Conservation (phyloP, 2,113 vertebrate genomes). For the Brachyhypopomus occidentalis region DNA sequence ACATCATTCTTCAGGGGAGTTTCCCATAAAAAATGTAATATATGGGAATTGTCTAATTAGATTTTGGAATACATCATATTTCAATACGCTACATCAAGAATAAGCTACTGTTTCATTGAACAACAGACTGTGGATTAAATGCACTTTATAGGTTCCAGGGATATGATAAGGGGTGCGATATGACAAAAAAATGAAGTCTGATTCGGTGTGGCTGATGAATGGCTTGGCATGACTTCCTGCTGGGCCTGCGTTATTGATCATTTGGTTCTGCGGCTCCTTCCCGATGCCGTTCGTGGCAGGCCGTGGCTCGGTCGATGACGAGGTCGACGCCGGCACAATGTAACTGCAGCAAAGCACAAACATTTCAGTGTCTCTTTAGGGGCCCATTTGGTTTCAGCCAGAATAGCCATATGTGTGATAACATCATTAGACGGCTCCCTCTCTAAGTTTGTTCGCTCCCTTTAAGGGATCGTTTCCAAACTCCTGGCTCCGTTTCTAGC, state of each 20-base stretch:
- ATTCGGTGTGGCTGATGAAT: not conserved
- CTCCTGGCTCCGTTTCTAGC: slow-evolving; percentile 64
- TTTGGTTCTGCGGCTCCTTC: not conserved
- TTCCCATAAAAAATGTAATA: not conserved
- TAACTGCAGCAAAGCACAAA: slow-evolving; percentile 39
- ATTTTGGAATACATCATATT: too few relatives aligned
- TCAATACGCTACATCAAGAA: too few relatives aligned
- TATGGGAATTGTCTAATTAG: not conserved
- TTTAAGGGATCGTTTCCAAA: slow-evolving; percentile 58
- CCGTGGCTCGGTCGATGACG: not conserved
- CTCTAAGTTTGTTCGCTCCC: slow-evolving; percentile 50
- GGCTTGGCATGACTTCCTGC: not conserved
- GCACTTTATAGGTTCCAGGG: too few relatives aligned
- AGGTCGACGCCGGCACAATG: not conserved
- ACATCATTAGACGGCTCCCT: slow-evolving; percentile 57
- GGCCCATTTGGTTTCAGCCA: slow-evolving; percentile 46
- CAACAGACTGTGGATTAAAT: too few relatives aligned
- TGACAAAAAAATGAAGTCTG: too few relatives aligned
- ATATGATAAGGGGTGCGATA: too few relatives aligned
- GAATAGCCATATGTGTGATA: slow-evolving; percentile 49
- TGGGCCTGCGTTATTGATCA: slow-evolving; percentile 4
- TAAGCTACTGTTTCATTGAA: too few relatives aligned
- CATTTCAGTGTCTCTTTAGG: slow-evolving; percentile 48
- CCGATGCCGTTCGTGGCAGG: not conserved
- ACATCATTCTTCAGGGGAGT: not conserved